Percentiles rank a stretch among this genome's conserved stretches.
Evolutionary conservation across 1,140 invertebrate species (phyloP).

Genomic region (Nephila pilipes): DNA sequence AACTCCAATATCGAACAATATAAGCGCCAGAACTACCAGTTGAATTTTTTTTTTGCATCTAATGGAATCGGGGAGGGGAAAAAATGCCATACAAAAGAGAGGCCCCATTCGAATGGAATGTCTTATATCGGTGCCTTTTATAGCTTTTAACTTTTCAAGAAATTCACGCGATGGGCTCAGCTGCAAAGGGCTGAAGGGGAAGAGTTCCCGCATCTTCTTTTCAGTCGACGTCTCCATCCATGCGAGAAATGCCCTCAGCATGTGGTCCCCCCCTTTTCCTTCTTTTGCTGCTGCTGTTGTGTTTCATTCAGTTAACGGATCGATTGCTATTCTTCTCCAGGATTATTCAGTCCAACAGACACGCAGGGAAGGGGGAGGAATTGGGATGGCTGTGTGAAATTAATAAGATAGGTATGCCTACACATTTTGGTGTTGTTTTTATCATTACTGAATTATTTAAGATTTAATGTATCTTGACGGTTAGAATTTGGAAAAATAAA

Average conservation of each 20-base stretch:
- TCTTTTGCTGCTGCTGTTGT: background rate
- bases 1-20: background rate
- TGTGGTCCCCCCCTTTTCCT: constrained; percentile 10
- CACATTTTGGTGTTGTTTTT: background rate
- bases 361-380: background rate
- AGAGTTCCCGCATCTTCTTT: background rate
- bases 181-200: background rate
- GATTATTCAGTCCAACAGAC: background rate
- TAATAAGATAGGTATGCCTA: background rate
- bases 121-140: background rate
- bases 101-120: background rate
- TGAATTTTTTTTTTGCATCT: background rate
- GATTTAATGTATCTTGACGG: too few species aligned
- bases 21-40: background rate
- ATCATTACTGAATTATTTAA: too few species aligned
- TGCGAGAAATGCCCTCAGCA: constrained; percentile 37
- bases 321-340: background rate
- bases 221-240: background rate
- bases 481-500: too few species aligned
- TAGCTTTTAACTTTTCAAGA: constrained; percentile 41
- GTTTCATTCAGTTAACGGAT: background rate
- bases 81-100: background rate
- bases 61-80: background rate
- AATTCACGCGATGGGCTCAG: constrained; percentile 9
- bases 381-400: background rate